Evolutionary conservation across 2,888 invertebrate genomes (phyloP).

Genomic region (Drosophila conformis): DNA sequence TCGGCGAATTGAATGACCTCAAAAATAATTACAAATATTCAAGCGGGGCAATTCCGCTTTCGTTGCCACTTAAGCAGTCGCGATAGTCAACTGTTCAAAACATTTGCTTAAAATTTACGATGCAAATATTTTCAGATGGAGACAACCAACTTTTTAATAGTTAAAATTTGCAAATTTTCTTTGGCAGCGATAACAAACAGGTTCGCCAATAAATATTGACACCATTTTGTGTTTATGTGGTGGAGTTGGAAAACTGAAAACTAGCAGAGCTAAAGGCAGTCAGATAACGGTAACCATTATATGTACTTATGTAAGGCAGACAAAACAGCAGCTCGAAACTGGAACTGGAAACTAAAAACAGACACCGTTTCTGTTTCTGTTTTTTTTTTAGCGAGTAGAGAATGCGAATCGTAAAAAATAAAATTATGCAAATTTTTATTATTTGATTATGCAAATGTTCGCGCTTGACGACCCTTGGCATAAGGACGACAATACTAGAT

Average conservation of each 20-base stretch:
- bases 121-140: slow-evolving; percentile 49
- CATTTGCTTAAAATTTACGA: slow-evolving; percentile 63
- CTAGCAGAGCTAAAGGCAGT: slow-evolving; percentile 19
- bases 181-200: slow-evolving; percentile 78
- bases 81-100: slow-evolving; percentile 25
- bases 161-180: slow-evolving; percentile 78
- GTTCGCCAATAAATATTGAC: slow-evolving; percentile 81
- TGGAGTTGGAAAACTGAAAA: slow-evolving; percentile 16
- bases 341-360: slow-evolving; percentile 61
- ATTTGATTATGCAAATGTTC: slow-evolving; percentile 85
- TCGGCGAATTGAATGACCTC: background rate
- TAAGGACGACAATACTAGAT: slow-evolving; percentile 82
- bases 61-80: slow-evolving; percentile 20
- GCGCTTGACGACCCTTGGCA: slow-evolving; percentile 85
- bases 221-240: slow-evolving; percentile 70
- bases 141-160: slow-evolving; percentile 68
- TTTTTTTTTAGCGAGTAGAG: slow-evolving; percentile 34
- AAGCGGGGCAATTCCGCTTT: slow-evolving; percentile 14
- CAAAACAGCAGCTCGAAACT: slow-evolving; percentile 47
- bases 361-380: slow-evolving; percentile 22
- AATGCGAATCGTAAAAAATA: slow-evolving; percentile 80
- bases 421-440: slow-evolving; percentile 85
- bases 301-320: slow-evolving; percentile 45
- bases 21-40: slow-evolving; percentile 6
- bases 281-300: slow-evolving; percentile 73